Conservation (phyloP, 2,113 vertebrate species). For the Lasiurus cinereus region DNA sequence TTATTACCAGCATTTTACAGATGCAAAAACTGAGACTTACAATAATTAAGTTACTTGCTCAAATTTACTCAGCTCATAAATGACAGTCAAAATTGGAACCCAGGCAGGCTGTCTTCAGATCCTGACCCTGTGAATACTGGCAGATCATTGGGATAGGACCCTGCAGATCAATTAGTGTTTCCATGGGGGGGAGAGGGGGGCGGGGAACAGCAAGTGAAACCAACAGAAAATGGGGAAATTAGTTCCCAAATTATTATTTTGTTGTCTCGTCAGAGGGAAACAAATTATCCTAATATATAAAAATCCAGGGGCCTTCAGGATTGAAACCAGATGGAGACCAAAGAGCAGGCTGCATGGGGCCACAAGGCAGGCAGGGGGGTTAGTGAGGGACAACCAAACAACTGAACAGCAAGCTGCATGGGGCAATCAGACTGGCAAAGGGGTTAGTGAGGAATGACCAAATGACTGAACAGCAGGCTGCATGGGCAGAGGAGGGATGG, state of each 20-base stretch:
- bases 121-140: not conserved
- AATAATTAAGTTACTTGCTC: conserved; percentile 41
- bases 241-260: conserved; percentile 18
- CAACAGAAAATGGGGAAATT: not conserved
- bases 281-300: too few relatives aligned
- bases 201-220: not conserved
- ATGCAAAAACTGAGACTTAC: not conserved
- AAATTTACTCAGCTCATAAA: not conserved
- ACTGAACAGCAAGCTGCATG: too few relatives aligned
- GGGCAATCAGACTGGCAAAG: too few relatives aligned
- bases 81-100: not conserved
- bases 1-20: conserved; percentile 19
- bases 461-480: too few relatives aligned
- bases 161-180: not conserved
- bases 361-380: too few relatives aligned
- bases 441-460: too few relatives aligned
- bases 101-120: not conserved
- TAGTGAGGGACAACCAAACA: too few relatives aligned
- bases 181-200: not conserved
- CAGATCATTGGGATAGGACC: not conserved
- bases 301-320: too few relatives aligned
- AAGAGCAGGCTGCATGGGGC: too few relatives aligned
- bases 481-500: too few relatives aligned
- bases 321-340: too few relatives aligned
- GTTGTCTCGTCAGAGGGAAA: not conserved